Base-by-base conservation (phyloP, 2,797 vertebrate genomes). In the Phoebastria nigripes region DNA sequence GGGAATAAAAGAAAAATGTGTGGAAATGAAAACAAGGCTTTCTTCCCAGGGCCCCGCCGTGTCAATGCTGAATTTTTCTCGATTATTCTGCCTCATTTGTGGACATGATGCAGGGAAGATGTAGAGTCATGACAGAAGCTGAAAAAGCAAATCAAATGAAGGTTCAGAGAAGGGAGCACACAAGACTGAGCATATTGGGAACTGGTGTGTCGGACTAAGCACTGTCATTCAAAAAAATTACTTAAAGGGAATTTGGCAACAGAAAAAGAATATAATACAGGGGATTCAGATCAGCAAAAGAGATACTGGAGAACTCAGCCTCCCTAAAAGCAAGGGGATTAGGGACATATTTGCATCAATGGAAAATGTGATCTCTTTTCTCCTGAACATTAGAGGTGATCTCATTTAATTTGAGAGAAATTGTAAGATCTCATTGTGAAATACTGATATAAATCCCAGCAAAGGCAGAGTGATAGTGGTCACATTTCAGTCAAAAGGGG, bases 1-100 rank as follows among this genome's bases (percentile, higher is more conserved):
- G 10, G 54, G 44, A 94, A 78, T 80, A 85, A 61, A 84, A 82
- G 55, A 87, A 95, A 87, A 95, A 79, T 56, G n/a, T n/a, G 47
- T 92, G 63, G 89, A 96, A 94, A 94, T 5, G 15, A 80, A 90
- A 92, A 47, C 67, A 91, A 80, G 67, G 14, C 41, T 92, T 94
- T 77, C 47, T 94, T 91, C 79, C 74, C 82, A 87, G 79, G 78
- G 41, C 24, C 19, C 31, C 2, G 8, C 31, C 1, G 1, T 69
- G n/a, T 66, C 55, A 77, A 8, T 46, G 63, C 15, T 73, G 49
- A 29, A 74, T 74, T 87, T 92, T 78, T 78, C 71, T 80, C 44
- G 41, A 22, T 91, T 87, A 37, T 82, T 84, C 28, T 93, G 74
- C n/a, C 46, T 83, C 58, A n/a, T 91, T 80, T 80, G 74, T 78